Percentiles rank a stretch among this genome's conserved stretches.
These are phyloP conservation scores for Siniperca chuatsi DNA, from an alignment of 2,113 vertebrate genomes.

Conservation along the genomic window DNA sequence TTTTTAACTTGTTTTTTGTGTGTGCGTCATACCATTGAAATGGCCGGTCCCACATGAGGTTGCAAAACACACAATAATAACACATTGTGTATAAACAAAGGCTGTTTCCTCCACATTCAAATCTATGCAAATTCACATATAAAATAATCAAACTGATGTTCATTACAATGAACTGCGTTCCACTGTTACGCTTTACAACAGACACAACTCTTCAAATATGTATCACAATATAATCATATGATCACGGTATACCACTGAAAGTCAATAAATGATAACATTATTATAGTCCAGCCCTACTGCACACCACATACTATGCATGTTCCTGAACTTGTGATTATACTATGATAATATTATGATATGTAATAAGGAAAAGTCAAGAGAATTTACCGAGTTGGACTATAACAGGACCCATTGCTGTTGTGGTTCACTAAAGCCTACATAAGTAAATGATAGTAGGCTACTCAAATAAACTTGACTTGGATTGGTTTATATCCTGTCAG, in stretches of 20 bases:
- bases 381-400: neutral
- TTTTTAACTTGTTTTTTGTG: too few species aligned
- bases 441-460: neutral
- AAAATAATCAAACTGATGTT: too few species aligned
- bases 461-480: neutral
- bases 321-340: neutral
- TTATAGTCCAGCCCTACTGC: neutral
- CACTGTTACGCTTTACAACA: too few species aligned
- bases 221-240: neutral
- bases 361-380: neutral
- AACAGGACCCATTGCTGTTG: neutral
- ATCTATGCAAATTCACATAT: too few species aligned
- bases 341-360: neutral
- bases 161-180: too few species aligned
- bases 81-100: too few species aligned
- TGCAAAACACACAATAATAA: too few species aligned
- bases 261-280: neutral
- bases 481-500: slow-evolving; percentile 5
- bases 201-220: too few species aligned
- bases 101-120: too few species aligned
- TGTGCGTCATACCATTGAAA: too few species aligned
- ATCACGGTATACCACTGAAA: neutral
- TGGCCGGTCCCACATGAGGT: too few species aligned
- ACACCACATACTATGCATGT: neutral
- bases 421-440: neutral